Percentiles rank a stretch among this genome's conserved stretches.
phyloP scores from a whole-genome alignment of 2,797 vertebrate species.

The Schizopygopsis pylzovi region DNA sequence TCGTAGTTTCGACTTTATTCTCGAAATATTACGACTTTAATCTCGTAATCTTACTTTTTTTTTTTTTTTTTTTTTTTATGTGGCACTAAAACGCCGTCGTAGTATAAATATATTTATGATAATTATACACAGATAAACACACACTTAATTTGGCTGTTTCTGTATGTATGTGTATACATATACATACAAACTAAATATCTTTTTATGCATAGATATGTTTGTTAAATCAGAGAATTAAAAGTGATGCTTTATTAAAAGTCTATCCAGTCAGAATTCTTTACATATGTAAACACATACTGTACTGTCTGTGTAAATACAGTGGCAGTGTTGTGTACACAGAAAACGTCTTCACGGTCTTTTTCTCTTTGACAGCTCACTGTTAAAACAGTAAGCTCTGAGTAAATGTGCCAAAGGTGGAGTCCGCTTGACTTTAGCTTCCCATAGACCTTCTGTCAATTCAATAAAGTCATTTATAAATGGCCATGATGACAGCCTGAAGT shows the following conservation, averaged over 20 bases:
- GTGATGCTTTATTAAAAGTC: neutral
- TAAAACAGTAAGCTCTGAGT: neutral
- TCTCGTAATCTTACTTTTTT: no score
- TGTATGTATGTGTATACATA: neutral
- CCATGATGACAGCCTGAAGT: neutral
- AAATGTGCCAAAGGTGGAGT: slow-evolving; percentile 9
- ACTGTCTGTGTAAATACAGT: neutral
- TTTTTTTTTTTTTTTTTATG: no score
- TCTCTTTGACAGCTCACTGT: neutral
- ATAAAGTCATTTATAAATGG: slow-evolving; percentile 14
- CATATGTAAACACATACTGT: neutral
- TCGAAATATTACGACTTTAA: no score
- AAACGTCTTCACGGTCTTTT: neutral
- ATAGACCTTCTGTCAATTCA: neutral
- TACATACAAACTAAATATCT: neutral
- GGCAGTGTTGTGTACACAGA: neutral
- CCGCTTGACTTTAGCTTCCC: slow-evolving; percentile 3
- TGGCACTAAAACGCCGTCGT: no score
- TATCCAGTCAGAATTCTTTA: neutral
- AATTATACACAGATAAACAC: no score
- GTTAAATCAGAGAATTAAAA: neutral
- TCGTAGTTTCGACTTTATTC: no score
- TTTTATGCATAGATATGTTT: neutral
- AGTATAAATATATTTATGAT: neutral
- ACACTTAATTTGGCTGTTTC: no score